These are phyloP conservation scores for Gouania willdenowi DNA, from an alignment of 2,797 vertebrate species.

Conservation along the genomic window DNA sequence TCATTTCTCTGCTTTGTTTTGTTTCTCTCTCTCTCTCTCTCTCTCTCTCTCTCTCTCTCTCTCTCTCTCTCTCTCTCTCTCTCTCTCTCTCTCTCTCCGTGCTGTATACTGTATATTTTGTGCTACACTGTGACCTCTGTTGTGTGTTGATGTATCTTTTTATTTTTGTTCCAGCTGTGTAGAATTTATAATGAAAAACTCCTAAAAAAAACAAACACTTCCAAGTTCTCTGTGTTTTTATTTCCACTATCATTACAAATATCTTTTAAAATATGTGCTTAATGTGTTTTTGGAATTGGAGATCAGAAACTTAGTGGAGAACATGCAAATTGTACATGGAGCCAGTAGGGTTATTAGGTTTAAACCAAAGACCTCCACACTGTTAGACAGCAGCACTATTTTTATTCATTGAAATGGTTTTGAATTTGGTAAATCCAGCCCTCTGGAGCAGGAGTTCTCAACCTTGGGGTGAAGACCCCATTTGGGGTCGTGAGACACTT, in stretches of 20 bases:
- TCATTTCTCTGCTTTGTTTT: conserved; percentile 34
- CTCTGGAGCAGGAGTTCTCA: no score
- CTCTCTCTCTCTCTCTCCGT: conserved; percentile 35
- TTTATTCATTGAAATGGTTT: no score
- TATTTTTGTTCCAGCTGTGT: conserved; percentile 67
- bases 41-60: conserved; percentile 42
- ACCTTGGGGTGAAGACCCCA: no score
- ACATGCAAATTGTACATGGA: no score
- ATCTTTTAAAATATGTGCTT: no score
- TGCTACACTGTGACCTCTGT: conserved; percentile 73
- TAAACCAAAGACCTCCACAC: no score
- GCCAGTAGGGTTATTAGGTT: no score
- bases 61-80: conserved; percentile 32
- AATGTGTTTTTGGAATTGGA: no score
- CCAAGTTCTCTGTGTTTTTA: conserved; percentile 38
- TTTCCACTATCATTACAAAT: conserved; percentile 3
- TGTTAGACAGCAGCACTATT: no score
- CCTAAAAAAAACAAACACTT: conserved; percentile 47
- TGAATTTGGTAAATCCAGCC: no score
- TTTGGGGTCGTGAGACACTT: no score
- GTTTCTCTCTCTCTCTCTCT: conserved; percentile 24
- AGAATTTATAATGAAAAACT: conserved; percentile 75
- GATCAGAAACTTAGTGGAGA: no score
- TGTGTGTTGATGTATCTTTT: conserved; percentile 73
- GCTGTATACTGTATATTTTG: conserved; percentile 79